Base-by-base conservation (phyloP, 2,113 vertebrate genomes). In the Pachypanchax playfairii region DNA sequence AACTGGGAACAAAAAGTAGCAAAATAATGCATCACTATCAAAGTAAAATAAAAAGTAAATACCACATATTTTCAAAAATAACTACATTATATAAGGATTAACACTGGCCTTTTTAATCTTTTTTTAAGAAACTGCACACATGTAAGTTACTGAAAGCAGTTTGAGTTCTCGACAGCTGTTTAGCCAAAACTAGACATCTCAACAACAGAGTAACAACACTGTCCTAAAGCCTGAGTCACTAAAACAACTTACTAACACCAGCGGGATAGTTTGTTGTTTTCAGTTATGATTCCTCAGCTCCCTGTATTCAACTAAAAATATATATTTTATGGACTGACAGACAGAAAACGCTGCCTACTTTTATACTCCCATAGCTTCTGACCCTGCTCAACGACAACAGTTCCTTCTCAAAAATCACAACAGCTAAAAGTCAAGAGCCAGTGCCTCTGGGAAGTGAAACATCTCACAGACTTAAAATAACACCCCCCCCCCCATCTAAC, bases 81-180 rank as follows among this genome's bases (percentile, higher is more conserved):
- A n/a, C n/a, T n/a, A n/a, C n/a, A n/a, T n/a, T n/a, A n/a, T n/a
- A n/a, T n/a, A n/a, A 29, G 28, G 4, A 4, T 29, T 4, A 29
- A 29, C 33, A 35, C 33, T 11, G 10, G 33, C 33, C 33, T 11
- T 60, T 41, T 17, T 51, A 67, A n/a, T n/a, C 20, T 2, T 35
- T 42, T 64, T 10, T 24, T 55, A 73, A n/a, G 54, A 39, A 20
- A 36, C 60, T 44, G 18, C 42, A 20, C 22, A 21, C n/a, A 9
- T 28, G 39, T 46, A 52, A 76, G 48, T 72, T 28, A 54, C 14
- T 46, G 42, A 44, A 71, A 62, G 70, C 49, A 66, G 67, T 54
- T 65, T 31, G 50, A 64, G 80, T 77, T 73, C 70, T 77, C 42
- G 67, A 6, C 67, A 83, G 84, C 79, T 64, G n/a, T n/a, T n/a